Evolutionary conservation across 2,888 invertebrate genomes (phyloP).

Genomic region (Mesopsocus fuscifrons): DNA sequence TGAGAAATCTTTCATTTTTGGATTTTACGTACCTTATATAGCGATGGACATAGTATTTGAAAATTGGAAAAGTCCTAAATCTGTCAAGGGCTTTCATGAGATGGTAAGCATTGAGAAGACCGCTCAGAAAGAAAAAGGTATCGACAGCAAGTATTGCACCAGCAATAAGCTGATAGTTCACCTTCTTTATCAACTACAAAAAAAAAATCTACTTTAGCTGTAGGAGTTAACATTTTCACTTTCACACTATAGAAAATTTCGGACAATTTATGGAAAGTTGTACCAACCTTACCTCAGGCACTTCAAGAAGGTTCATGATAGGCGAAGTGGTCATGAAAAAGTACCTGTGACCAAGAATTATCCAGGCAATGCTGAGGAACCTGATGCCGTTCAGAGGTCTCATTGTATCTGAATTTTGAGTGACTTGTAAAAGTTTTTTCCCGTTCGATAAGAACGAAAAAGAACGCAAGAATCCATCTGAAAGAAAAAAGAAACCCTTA

Average conservation of each 20-base stretch:
- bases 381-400: slow-evolving; percentile 31
- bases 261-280: too few relatives aligned
- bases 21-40: slow-evolving; percentile 24
- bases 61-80: slow-evolving; percentile 22
- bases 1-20: neutral
- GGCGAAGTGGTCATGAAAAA: slow-evolving; percentile 22
- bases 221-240: slow-evolving; percentile 4
- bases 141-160: slow-evolving; percentile 25
- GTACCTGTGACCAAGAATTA: slow-evolving; percentile 28
- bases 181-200: too few relatives aligned
- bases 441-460: slow-evolving; percentile 26
- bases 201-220: neutral
- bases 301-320: slow-evolving; percentile 22
- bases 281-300: slow-evolving; percentile 24
- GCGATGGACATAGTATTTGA: slow-evolving; percentile 26
- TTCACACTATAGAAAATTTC: too few relatives aligned
- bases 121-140: slow-evolving; percentile 22
- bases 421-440: slow-evolving; percentile 22
- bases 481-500: slow-evolving; percentile 8
- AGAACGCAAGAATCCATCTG: too few relatives aligned
- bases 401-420: slow-evolving; percentile 20
- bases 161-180: slow-evolving; percentile 19
- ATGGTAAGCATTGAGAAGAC: slow-evolving; percentile 20
- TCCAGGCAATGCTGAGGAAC: slow-evolving; percentile 28
- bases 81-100: slow-evolving; percentile 17